These are phyloP conservation scores for Muntiacus reevesi DNA, from an alignment of 2,113 vertebrate species.

Conservation along the genomic window DNA sequence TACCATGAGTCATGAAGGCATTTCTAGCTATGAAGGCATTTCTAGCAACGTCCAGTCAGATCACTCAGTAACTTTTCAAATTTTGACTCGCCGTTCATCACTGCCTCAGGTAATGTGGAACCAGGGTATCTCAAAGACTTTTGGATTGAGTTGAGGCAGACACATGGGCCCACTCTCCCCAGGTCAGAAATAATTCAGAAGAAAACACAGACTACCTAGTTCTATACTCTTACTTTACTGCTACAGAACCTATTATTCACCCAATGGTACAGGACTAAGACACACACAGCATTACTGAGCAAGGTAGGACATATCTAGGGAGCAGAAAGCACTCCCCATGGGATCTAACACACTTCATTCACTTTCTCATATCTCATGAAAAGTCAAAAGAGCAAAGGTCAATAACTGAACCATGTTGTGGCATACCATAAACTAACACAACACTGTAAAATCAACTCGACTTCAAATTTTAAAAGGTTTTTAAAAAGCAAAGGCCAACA, in stretches of 20 bases:
- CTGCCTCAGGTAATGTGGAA: not conserved
- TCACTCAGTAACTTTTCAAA: not conserved
- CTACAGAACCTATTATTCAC: not conserved
- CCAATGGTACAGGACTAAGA: not conserved
- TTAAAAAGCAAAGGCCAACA: not conserved
- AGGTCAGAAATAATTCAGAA: not conserved
- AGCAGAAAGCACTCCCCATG: not conserved
- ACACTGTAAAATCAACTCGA: not conserved
- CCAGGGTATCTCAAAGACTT: not conserved
- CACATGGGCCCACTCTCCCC: not conserved
- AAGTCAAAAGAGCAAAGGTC: not conserved
- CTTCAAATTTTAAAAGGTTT: not conserved
- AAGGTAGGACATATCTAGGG: not conserved
- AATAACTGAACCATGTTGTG: not conserved
- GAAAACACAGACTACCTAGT: not conserved
- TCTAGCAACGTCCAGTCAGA: not conserved
- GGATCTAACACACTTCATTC: not conserved
- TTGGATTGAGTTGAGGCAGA: not conserved
- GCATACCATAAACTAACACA: not conserved
- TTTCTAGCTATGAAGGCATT: not conserved
- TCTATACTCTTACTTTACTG: not conserved
- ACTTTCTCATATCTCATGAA: not conserved
- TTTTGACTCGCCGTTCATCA: not conserved
- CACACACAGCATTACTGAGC: not conserved
- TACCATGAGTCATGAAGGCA: not conserved